phyloP scores from a whole-genome alignment of 92 coral and sea anemone species.

The Umimayanthus kanabou region DNA sequence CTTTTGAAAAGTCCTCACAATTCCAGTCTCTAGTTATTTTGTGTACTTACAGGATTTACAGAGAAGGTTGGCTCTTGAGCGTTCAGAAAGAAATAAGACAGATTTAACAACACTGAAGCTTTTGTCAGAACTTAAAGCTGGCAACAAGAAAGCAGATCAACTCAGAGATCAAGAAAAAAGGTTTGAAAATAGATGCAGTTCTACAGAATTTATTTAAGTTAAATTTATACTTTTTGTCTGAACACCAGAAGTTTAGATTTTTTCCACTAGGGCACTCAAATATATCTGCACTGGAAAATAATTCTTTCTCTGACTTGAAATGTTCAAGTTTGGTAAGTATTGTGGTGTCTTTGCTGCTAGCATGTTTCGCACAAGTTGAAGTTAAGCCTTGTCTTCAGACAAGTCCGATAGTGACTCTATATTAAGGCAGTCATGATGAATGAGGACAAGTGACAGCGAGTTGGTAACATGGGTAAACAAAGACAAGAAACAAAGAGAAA shows the following conservation, averaged over 20 bases:
- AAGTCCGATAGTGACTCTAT: no score
- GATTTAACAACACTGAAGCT: conserved; percentile 84
- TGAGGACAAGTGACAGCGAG: no score
- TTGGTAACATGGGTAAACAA: no score
- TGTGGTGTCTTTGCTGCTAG: neutral
- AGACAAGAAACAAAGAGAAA: neutral
- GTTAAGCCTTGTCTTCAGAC: neutral
- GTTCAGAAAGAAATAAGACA: conserved; percentile 82
- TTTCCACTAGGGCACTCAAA: neutral
- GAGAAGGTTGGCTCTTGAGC: conserved; percentile 85
- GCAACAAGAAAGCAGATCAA: conserved; percentile 77
- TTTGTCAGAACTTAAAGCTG: conserved; percentile 83
- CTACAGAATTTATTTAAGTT: neutral
- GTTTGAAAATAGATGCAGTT: conserved; percentile 31
- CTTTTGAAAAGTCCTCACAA: neutral
- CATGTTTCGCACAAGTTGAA: neutral
- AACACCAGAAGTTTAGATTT: neutral
- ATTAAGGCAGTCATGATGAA: no score
- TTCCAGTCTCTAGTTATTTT: neutral
- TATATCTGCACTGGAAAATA: no score
- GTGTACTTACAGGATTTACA: conserved; percentile 77
- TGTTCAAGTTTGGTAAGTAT: neutral
- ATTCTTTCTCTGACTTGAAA: neutral
- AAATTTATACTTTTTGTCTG: neutral
- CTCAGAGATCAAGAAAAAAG: conserved; percentile 88